phyloP scores from a whole-genome alignment of 2,113 vertebrate species.

The Tragulus kanchil region DNA sequence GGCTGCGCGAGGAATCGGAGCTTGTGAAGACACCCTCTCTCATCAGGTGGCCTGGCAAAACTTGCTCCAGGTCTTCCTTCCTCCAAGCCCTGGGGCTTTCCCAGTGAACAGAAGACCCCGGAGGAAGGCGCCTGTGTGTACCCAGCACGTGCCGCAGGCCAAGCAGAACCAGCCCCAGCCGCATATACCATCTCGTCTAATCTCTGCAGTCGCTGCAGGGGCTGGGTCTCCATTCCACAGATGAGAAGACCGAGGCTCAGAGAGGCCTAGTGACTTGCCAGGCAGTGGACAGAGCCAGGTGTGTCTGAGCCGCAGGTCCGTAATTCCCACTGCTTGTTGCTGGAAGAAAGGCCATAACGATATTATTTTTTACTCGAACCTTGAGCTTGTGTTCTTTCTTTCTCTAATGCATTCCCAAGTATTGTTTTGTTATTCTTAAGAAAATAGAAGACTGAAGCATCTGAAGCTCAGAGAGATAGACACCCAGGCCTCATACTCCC shows the following conservation, averaged over 20 bases:
- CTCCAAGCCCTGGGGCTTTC: neutral
- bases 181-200: neutral
- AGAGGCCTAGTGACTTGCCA: neutral
- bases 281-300: neutral
- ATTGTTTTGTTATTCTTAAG: neutral
- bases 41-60: neutral
- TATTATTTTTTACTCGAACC: neutral
- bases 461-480: neutral
- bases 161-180: neutral
- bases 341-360: neutral
- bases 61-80: neutral
- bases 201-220: accelerated
- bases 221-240: neutral
- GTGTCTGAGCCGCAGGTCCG: neutral
- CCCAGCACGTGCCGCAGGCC: neutral
- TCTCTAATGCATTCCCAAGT: neutral
- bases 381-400: neutral
- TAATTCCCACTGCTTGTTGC: accelerated
- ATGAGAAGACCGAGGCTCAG: neutral
- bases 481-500: neutral
- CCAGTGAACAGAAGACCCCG: neutral
- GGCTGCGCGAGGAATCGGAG: neutral
- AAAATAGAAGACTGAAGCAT: neutral
- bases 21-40: neutral
- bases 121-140: neutral